A percentile compares a stretch with the other conserved stretches of the same genome.
Conservation (phyloP, 2,797 vertebrate species). For the Lagocephalus sceleratus region DNA sequence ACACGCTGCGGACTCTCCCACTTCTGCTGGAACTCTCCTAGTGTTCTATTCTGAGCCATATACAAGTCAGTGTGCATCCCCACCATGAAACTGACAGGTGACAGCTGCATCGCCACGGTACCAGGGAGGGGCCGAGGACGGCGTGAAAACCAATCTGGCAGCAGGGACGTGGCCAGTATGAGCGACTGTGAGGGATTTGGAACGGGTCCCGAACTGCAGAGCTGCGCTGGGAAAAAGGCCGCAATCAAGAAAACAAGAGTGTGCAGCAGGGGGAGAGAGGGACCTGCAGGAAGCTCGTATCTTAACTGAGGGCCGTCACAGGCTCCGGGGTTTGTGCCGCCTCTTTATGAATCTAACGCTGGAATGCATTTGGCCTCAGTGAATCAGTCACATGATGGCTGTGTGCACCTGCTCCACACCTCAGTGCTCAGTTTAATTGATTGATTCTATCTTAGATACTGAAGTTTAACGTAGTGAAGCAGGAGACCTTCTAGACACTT, state of each 20-base stretch:
- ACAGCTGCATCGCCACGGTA: constrained; percentile 73
- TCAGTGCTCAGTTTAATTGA: too few species aligned
- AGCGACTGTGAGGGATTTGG: constrained; percentile 40
- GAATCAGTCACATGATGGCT: constrained; percentile 11
- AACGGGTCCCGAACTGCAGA: constrained; percentile 41
- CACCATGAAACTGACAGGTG: constrained; percentile 73
- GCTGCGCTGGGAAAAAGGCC: constrained; percentile 14
- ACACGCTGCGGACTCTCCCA: constrained; percentile 27
- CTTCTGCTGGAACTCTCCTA: constrained; percentile 49
- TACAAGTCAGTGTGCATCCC: constrained; percentile 54
- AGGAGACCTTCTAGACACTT: not conserved
- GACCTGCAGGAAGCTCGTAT: not conserved
- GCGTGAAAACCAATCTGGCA: constrained; percentile 73
- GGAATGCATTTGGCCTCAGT: not conserved
- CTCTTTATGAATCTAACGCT: not conserved
- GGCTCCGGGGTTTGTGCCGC: constrained; percentile 1
- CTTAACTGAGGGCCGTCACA: constrained; percentile 6
- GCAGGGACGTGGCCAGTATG: constrained; percentile 56
- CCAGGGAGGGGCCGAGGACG: constrained; percentile 62
- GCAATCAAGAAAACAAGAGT: constrained; percentile 26
- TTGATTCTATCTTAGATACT: too few species aligned
- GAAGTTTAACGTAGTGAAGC: not conserved
- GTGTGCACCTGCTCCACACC: constrained; percentile 3
- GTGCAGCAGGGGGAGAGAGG: constrained; percentile 1
- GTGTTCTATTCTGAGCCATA: constrained; percentile 67